Percentiles rank a stretch among this genome's conserved stretches.
phyloP scores from a whole-genome alignment of 2,797 vertebrate species.

The Ptychobarbus kaznakovi region DNA sequence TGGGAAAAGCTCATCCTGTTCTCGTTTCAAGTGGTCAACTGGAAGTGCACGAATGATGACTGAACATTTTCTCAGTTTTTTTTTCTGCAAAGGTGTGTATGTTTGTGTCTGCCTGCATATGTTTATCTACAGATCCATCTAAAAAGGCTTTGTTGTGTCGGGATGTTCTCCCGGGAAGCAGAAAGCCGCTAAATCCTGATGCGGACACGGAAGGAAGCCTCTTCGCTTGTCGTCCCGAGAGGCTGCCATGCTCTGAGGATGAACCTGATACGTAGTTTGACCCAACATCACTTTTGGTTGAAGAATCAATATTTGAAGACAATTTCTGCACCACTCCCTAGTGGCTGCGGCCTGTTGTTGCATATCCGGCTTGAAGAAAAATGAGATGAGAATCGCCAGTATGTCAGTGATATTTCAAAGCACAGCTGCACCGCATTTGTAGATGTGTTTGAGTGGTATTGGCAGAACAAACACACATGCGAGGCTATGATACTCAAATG shows the following conservation, averaged over 20 bases:
- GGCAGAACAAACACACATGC: not conserved
- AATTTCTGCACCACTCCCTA: constrained; percentile 70
- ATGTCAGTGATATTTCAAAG: constrained; percentile 32
- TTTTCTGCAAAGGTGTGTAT: constrained; percentile 6
- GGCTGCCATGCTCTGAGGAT: constrained; percentile 65
- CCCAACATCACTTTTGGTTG: constrained; percentile 67
- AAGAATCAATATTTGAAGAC: constrained; percentile 78
- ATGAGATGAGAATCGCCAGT: constrained; percentile 44
- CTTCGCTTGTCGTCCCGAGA: constrained; percentile 45
- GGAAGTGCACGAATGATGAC: constrained; percentile 37
- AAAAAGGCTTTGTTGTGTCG: constrained; percentile 34
- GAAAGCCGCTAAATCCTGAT: constrained; percentile 25
- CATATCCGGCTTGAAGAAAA: constrained; percentile 54
- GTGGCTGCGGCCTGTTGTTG: constrained; percentile 67
- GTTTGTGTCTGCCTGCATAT: constrained; percentile 24
- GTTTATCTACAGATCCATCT: constrained; percentile 28
- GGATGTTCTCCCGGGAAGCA: constrained; percentile 7
- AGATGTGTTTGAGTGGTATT: constrained; percentile 7
- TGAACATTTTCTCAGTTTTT: not conserved
- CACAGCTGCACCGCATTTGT: constrained; percentile 30
- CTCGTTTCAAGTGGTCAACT: constrained; percentile 56
- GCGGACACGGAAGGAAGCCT: constrained; percentile 31
- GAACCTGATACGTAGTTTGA: constrained; percentile 64
- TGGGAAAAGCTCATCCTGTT: constrained; percentile 72
- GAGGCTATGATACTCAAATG: not conserved